Evolutionary conservation across 2,113 vertebrate species (phyloP).

Genomic region (Hiodon tergisus): DNA sequence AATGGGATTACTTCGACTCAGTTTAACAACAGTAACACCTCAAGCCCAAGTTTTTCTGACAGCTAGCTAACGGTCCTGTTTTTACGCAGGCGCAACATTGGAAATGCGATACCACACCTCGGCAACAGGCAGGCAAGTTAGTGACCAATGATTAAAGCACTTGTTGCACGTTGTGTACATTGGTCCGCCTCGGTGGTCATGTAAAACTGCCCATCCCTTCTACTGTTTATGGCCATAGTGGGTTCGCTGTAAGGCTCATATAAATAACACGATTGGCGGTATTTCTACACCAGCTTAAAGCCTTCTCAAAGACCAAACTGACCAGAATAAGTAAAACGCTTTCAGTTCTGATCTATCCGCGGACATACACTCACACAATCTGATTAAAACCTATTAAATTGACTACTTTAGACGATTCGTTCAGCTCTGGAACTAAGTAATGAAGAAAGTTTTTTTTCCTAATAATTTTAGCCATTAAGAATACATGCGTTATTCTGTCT

Average conservation of each 20-base stretch:
- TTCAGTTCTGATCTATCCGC: no score
- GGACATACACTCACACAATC: no score
- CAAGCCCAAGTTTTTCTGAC: slow-evolving; percentile 42
- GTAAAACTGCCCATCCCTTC: neutral
- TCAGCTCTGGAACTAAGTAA: no score
- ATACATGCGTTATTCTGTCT: no score
- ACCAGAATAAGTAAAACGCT: neutral
- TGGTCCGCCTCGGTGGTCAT: neutral
- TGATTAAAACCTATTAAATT: no score
- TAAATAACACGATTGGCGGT: slow-evolving; percentile 16
- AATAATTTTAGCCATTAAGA: no score
- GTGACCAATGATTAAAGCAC: slow-evolving; percentile 3
- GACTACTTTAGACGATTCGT: no score
- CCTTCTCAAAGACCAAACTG: neutral
- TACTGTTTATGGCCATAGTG: slow-evolving; percentile 15
- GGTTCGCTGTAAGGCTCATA: slow-evolving; percentile 14
- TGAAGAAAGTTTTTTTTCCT: no score
- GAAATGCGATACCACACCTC: neutral
- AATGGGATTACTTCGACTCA: slow-evolving; percentile 9
- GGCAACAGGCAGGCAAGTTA: neutral
- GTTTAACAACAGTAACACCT: slow-evolving; percentile 11
- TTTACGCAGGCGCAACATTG: slow-evolving; percentile 48
- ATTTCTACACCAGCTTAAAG: neutral
- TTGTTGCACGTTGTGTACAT: neutral
- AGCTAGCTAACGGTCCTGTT: slow-evolving; percentile 44